Percentiles rank a stretch among this genome's conserved stretches.
Evolutionary conservation across 1,140 invertebrate species (phyloP).

Genomic region (Arctopsyche grandis): DNA sequence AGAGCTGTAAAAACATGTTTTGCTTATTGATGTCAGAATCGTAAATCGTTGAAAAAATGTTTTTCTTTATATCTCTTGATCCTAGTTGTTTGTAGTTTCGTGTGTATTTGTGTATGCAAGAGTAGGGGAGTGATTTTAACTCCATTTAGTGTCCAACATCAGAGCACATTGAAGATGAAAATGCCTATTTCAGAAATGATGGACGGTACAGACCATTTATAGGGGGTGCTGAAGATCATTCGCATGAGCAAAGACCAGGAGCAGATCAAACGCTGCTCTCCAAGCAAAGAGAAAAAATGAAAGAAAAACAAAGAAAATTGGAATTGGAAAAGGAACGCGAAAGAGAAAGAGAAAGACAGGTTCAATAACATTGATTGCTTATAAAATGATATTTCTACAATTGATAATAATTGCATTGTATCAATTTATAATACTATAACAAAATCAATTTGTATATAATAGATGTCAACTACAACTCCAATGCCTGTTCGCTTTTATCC

Average conservation of each 20-base stretch:
- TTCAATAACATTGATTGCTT: neutral
- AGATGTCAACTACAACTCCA: slow-evolving; percentile 43
- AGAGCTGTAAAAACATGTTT: slow-evolving; percentile 29
- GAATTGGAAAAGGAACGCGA: slow-evolving; percentile 55
- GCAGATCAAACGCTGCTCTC: slow-evolving; percentile 54
- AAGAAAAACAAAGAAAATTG: slow-evolving; percentile 56
- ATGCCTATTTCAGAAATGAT: slow-evolving; percentile 58
- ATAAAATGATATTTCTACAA: neutral
- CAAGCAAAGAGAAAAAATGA: slow-evolving; percentile 58
- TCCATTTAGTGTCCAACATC: slow-evolving; percentile 13
- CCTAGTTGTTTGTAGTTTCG: slow-evolving; percentile 25
- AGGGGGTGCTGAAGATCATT: slow-evolving; percentile 69
- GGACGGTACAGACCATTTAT: slow-evolving; percentile 62
- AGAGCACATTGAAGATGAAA: slow-evolving; percentile 30
- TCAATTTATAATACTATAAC: neutral
- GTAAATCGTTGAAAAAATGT: neutral
- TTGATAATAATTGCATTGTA: neutral
- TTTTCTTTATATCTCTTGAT: slow-evolving; percentile 20
- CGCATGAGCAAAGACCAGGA: slow-evolving; percentile 70
- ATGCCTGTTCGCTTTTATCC: slow-evolving; percentile 52
- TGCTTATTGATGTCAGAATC: slow-evolving; percentile 25
- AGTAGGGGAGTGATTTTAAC: slow-evolving; percentile 8
- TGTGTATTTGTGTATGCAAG: slow-evolving; percentile 15
- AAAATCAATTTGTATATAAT: neutral
- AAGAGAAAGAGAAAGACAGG: slow-evolving; percentile 54